A percentile compares a stretch with the other conserved stretches of the same genome.
Evolutionary conservation across 2,888 invertebrate species (phyloP).

Genomic region (Campoplex nolae): DNA sequence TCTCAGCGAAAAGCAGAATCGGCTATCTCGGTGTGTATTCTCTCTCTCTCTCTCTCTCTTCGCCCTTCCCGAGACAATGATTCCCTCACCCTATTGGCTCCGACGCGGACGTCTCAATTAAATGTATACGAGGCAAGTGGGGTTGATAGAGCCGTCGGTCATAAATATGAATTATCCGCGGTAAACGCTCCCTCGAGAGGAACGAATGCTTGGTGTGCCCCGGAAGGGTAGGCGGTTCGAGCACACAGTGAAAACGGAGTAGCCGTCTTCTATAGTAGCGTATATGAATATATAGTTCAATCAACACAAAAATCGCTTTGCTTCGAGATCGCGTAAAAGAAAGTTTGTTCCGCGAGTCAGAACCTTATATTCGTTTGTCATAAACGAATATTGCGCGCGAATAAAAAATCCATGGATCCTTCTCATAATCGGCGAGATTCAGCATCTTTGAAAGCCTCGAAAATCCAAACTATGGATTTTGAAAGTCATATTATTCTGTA

Average conservation of each 20-base stretch:
- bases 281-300: neutral
- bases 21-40: slow-evolving; percentile 28
- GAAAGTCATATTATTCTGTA: neutral
- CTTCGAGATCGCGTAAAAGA: slow-evolving; percentile 19
- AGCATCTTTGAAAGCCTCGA: neutral
- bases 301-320: slow-evolving; percentile 44
- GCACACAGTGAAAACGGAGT: slow-evolving; percentile 29
- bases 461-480: slow-evolving; percentile 7
- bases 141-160: slow-evolving; percentile 83
- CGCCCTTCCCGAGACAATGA: slow-evolving; percentile 60
- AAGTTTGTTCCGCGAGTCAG: slow-evolving; percentile 23
- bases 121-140: slow-evolving; percentile 83
- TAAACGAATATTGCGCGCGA: slow-evolving; percentile 38
- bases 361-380: slow-evolving; percentile 41
- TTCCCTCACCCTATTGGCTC: slow-evolving; percentile 83
- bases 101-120: slow-evolving; percentile 84
- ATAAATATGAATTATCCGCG: slow-evolving; percentile 84
- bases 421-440: neutral
- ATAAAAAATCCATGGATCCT: slow-evolving; percentile 16
- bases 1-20: slow-evolving; percentile 18
- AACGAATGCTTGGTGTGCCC: slow-evolving; percentile 52
- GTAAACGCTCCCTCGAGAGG: slow-evolving; percentile 82
- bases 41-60: slow-evolving; percentile 28
- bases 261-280: slow-evolving; percentile 1
- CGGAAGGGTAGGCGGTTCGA: slow-evolving; percentile 59